These are phyloP conservation scores for Phortica magna DNA, from an alignment of 2,888 invertebrate species.

Conservation along the genomic window DNA sequence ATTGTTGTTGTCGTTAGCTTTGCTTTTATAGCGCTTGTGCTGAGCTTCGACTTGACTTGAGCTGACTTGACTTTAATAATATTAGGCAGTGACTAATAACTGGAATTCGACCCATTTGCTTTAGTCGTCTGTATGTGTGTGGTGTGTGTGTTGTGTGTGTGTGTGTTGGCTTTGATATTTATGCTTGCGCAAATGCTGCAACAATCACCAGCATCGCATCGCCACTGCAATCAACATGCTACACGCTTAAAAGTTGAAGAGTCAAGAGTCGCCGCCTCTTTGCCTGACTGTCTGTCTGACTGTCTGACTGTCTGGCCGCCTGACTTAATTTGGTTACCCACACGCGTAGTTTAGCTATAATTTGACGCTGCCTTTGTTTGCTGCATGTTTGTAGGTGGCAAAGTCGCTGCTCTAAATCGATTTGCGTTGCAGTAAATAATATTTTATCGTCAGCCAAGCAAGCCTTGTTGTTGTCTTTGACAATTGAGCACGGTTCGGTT, in stretches of 20 bases:
- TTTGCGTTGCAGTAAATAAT: no score
- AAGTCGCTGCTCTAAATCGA: background rate
- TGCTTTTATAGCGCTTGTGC: background rate
- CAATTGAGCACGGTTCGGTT: no score
- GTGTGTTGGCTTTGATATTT: constrained; percentile 16
- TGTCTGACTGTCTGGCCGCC: background rate
- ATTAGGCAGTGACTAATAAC: constrained; percentile 42
- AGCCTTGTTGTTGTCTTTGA: no score
- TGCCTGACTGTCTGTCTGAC: background rate
- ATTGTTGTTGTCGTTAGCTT: background rate
- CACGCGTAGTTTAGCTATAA: constrained; percentile 35
- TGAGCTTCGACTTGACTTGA: background rate
- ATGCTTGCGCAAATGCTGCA: constrained; percentile 1
- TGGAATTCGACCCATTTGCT: constrained; percentile 41
- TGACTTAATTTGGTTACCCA: constrained; percentile 44
- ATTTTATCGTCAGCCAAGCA: no score
- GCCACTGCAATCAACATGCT: background rate
- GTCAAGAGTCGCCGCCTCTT: background rate
- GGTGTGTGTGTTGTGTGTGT: background rate
- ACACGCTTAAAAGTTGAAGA: background rate
- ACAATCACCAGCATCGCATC: constrained; percentile 4
- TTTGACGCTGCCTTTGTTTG: constrained; percentile 20
- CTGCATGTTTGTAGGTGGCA: background rate
- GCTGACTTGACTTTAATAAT: constrained; percentile 29
- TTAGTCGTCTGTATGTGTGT: background rate